Conservation (phyloP, 2,113 vertebrate genomes). For the Tachysurus vachellii region DNA sequence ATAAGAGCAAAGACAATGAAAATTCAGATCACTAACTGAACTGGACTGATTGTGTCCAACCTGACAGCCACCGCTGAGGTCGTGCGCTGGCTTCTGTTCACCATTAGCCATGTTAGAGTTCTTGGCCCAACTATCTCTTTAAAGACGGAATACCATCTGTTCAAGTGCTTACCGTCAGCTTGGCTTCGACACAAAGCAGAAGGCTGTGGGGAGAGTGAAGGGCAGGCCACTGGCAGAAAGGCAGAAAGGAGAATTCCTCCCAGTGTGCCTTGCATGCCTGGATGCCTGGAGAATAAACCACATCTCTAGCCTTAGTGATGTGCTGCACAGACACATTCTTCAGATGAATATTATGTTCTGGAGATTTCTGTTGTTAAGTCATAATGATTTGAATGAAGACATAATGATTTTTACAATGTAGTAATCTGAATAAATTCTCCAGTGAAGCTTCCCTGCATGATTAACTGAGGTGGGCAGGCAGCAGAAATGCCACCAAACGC, state of each 20-base stretch:
- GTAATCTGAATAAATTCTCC: background rate
- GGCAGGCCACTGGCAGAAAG: conserved; percentile 1
- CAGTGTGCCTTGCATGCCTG: conserved; percentile 27
- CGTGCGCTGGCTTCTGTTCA: background rate
- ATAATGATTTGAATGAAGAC: background rate
- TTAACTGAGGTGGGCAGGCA: background rate
- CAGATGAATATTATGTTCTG: conserved; percentile 5
- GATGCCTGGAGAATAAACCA: conserved; percentile 21
- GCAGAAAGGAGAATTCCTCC: conserved; percentile 33
- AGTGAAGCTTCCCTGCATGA: background rate
- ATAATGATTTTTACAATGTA: background rate
- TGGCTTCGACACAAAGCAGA: conserved; percentile 28
- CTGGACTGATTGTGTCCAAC: too few relatives aligned
- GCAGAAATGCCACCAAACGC: background rate
- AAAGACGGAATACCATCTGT: conserved; percentile 48
- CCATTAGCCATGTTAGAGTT: conserved; percentile 6
- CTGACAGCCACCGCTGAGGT: background rate
- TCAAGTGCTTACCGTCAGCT: conserved; percentile 39
- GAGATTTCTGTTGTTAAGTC: background rate
- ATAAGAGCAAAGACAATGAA: background rate
- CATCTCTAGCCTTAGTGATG: background rate
- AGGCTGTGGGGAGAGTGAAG: conserved; percentile 10
- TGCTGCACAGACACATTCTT: conserved; percentile 18
- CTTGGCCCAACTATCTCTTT: conserved; percentile 13
- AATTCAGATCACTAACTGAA: background rate